phyloP scores from a whole-genome alignment of 1,140 invertebrate species.

The Drosophila grimshawi region DNA sequence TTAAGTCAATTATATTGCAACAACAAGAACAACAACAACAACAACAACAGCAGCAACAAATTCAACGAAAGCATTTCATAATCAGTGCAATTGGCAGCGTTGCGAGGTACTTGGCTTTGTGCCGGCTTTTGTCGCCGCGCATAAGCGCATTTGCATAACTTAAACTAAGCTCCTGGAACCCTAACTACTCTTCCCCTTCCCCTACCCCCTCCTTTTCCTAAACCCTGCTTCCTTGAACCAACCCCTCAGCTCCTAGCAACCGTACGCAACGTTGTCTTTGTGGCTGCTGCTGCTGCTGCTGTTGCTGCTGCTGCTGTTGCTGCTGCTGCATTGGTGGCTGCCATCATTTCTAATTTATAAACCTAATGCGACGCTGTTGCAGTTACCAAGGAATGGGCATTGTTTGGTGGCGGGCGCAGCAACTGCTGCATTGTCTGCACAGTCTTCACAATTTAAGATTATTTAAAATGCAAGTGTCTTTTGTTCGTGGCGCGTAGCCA shows the following conservation, averaged over 20 bases:
- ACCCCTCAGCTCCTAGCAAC: not conserved
- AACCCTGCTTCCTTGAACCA: not conserved
- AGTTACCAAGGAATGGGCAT: constrained; percentile 10
- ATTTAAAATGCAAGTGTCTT: constrained; percentile 82
- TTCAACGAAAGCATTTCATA: constrained; percentile 18
- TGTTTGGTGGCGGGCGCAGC: constrained; percentile 3
- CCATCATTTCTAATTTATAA: constrained; percentile 83
- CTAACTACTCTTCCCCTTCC: not conserved
- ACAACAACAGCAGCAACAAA: constrained; percentile 17
- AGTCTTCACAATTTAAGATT: constrained; percentile 76
- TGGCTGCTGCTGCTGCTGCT: constrained; percentile 26
- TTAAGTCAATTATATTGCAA: constrained; percentile 70
- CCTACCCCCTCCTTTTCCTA: not conserved
- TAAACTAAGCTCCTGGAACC: constrained; percentile 26
- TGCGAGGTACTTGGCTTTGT: constrained; percentile 30
- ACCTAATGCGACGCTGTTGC: constrained; percentile 76
- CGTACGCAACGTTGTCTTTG: constrained; percentile 27
- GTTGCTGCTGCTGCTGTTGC: constrained; percentile 22
- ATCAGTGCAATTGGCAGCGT: constrained; percentile 59
- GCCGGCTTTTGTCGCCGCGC: constrained; percentile 57
- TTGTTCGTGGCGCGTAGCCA: constrained; percentile 60
- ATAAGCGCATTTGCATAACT: constrained; percentile 80
- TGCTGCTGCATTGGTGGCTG: constrained; percentile 15
- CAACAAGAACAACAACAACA: constrained; percentile 26
- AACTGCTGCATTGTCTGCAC: constrained; percentile 64